These are phyloP conservation scores for Characodon lateralis DNA, from an alignment of 2,797 vertebrate genomes.

Conservation along the genomic window DNA sequence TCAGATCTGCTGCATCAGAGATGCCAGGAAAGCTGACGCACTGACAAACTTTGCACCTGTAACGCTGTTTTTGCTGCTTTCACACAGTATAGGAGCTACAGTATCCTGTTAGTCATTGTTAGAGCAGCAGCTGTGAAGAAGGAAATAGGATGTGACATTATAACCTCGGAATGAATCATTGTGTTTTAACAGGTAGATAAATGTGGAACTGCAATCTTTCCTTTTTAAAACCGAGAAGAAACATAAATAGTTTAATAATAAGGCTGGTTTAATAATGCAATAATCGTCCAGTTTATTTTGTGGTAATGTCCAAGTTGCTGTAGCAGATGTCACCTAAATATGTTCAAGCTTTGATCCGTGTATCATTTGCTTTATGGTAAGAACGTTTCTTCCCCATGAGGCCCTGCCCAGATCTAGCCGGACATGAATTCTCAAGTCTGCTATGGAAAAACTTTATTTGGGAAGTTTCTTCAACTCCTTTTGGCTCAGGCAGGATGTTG, in stretches of 20 bases:
- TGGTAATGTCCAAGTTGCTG: background rate
- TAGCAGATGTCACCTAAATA: too few relatives aligned
- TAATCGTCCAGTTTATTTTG: background rate
- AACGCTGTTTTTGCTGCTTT: constrained; percentile 19
- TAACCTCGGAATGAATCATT: constrained; percentile 43
- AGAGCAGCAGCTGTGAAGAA: constrained; percentile 57
- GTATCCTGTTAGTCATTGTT: constrained; percentile 70
- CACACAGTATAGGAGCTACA: constrained; percentile 12
- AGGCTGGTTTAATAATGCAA: background rate
- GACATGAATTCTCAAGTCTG: too few relatives aligned
- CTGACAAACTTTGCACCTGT: constrained; percentile 29
- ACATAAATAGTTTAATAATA: background rate
- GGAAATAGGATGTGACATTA: constrained; percentile 68
- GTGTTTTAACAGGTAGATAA: constrained; percentile 21
- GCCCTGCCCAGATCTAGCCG: too few relatives aligned
- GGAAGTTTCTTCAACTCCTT: too few relatives aligned
- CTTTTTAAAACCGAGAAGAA: constrained; percentile 20
- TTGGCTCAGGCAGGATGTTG: too few relatives aligned
- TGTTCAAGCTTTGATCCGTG: background rate
- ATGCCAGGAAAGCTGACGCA: constrained; percentile 31
- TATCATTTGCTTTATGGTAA: too few relatives aligned
- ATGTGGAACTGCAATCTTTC: constrained; percentile 13
- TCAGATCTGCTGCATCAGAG: constrained; percentile 7
- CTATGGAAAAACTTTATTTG: too few relatives aligned
- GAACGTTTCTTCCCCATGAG: too few relatives aligned